phyloP scores from a whole-genome alignment of 2,888 invertebrate species.

The Thymelicus lineola region DNA sequence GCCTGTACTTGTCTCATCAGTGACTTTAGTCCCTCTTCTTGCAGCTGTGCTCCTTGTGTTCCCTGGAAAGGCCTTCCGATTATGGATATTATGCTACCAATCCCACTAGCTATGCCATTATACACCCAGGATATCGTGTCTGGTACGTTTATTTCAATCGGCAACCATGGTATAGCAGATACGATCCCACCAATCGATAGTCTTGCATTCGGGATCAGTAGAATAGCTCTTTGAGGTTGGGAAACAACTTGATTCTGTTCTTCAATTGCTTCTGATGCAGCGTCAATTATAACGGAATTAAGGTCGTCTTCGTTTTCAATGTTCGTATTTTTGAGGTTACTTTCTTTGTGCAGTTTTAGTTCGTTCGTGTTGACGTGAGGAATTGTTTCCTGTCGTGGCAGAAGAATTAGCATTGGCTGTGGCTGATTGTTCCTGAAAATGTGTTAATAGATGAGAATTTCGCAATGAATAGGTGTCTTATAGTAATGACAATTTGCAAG shows the following conservation, averaged over 20 bases:
- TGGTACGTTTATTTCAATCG: constrained; percentile 87
- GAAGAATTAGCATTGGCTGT: constrained; percentile 58
- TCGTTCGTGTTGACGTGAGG: constrained; percentile 23
- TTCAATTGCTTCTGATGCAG: constrained; percentile 48
- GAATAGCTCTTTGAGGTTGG: constrained; percentile 47
- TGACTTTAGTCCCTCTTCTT: constrained; percentile 48
- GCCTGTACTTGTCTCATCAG: constrained; percentile 51
- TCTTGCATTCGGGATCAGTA: constrained; percentile 57
- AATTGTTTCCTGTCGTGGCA: constrained; percentile 51
- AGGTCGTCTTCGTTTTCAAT: constrained; percentile 52
- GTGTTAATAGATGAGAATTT: not conserved
- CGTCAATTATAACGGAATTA: constrained; percentile 65
- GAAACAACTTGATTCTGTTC: constrained; percentile 3
- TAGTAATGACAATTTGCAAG: constrained; percentile 39
- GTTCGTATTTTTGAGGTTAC: constrained; percentile 43
- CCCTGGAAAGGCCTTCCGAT: constrained; percentile 57
- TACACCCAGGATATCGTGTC: constrained; percentile 80
- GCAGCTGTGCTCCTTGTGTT: constrained; percentile 16
- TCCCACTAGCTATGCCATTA: constrained; percentile 60
- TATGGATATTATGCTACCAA: constrained; percentile 59
- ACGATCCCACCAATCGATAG: constrained; percentile 76
- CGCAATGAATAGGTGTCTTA: constrained; percentile 42
- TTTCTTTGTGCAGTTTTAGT: constrained; percentile 31
- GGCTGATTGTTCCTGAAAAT: constrained; percentile 54
- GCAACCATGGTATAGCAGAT: constrained; percentile 82